Base-by-base conservation (phyloP, 2,888 invertebrate species). In the Brachylomia viminalis region DNA sequence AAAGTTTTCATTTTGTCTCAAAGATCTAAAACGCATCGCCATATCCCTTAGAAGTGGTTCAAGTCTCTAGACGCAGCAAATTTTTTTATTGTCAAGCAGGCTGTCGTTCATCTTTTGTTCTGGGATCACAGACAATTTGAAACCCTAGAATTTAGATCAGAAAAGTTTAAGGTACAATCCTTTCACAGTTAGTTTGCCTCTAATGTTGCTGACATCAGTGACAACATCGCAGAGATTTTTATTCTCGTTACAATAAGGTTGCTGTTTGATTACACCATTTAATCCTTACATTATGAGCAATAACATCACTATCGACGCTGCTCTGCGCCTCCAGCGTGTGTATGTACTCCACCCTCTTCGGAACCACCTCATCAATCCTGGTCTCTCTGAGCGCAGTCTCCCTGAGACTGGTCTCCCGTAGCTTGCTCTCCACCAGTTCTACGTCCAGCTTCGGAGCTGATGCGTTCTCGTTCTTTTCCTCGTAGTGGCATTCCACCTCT, bases 261-360 rank as follows among this genome's bases (percentile, higher is more conserved):
- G 8, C 47, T 20, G 13, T 65, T 45, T 2, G 15, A 13, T 30
- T 49, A 33, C 10, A 52, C 6, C 11, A 67, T 33, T 52, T 52
- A 52, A 67, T 3, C 75, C 97, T 97, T 95, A 98, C 98, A 95
- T 98, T 98, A 95, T 98, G 97, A 86, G 97, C 98, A 90, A 97
- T 97, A 89, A 97, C 97, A 91, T 97, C 97, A 86, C 97, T 97
- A 86, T 97, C 97, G 54, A 96, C 93, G 87, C 96, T 97, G 91
- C 96, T 96, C 91, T 97, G 96, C 54, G 96, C 95, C 86, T 97
- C 97, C 73, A 97, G 89, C 2, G 95, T 95, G 89, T 95, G 96
- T 17, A 95, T 94, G 87, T 95, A 96, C 76, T 95, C 94, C 0
- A 93, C 97, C 92, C 93, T 91, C 79, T 94, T 91, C n/a, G 97